These are phyloP conservation scores for Empis livida DNA, from an alignment of 2,888 invertebrate genomes.

Conservation along the genomic window DNA sequence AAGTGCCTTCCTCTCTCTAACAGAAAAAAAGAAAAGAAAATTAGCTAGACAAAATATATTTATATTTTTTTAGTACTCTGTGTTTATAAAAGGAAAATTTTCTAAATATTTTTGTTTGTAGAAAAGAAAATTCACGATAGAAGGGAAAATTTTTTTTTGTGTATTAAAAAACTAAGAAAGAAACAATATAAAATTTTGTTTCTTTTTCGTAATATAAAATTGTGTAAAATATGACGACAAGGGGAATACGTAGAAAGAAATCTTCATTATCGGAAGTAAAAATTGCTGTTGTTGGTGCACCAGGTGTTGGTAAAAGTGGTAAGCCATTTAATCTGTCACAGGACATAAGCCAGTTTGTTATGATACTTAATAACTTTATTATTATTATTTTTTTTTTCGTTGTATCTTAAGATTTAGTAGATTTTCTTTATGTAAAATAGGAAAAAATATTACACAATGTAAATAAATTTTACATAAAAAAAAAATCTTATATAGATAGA, in stretches of 20 bases:
- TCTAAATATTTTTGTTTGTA: no score
- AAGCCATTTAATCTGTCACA: constrained; percentile 29
- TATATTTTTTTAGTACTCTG: no score
- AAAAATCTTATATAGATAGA: no score
- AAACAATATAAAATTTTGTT: no score
- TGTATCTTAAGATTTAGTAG: no score
- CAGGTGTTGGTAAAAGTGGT: constrained; percentile 90
- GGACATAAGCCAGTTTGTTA: background rate
- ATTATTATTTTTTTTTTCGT: no score
- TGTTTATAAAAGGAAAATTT: no score
- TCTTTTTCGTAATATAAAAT: no score
- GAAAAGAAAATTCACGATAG: background rate
- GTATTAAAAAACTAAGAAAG: background rate
- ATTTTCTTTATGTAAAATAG: no score
- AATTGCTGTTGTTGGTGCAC: constrained; percentile 79
- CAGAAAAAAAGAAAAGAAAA: background rate
- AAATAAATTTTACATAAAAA: no score
- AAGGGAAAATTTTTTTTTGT: background rate
- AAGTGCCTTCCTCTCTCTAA: background rate
- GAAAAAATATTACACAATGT: no score
- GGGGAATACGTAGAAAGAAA: constrained; percentile 78
- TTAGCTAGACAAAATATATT: background rate
- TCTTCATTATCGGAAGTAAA: constrained; percentile 81
- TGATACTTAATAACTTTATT: no score
- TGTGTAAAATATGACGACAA: constrained; percentile 47